These are phyloP conservation scores for Conops quadrifasciatus DNA, from an alignment of 2,888 invertebrate genomes.

Conservation along the genomic window DNA sequence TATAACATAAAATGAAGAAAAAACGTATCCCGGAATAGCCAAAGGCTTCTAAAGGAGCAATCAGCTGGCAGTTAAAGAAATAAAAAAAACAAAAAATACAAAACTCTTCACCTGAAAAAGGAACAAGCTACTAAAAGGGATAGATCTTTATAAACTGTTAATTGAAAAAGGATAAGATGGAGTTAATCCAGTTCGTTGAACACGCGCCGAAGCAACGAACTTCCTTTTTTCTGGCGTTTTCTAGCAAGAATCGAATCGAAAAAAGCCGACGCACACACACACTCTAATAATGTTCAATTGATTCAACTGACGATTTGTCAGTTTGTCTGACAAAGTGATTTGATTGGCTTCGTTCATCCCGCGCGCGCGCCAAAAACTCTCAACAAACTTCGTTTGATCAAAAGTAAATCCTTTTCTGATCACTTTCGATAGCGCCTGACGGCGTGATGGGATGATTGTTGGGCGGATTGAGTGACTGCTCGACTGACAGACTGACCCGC, in stretches of 20 bases:
- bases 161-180: background rate
- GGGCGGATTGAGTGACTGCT: background rate
- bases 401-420: no score
- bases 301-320: background rate
- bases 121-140: background rate
- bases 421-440: no score
- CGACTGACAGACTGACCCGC: slow-evolving; percentile 5
- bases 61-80: background rate
- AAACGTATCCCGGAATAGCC: background rate
- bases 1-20: background rate
- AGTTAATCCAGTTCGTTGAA: background rate
- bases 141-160: background rate
- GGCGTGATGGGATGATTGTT: background rate
- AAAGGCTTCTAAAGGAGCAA: background rate
- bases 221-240: background rate
- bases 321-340: no score
- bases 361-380: background rate
- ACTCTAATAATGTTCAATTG: background rate
- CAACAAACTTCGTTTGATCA: no score
- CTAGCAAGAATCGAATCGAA: background rate
- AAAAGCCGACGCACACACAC: background rate
- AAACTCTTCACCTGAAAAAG: background rate
- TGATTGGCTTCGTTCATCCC: background rate
- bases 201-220: background rate
- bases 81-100: background rate